Conservation (phyloP, 2,888 invertebrate genomes). For the Agriotes lineatus region DNA sequence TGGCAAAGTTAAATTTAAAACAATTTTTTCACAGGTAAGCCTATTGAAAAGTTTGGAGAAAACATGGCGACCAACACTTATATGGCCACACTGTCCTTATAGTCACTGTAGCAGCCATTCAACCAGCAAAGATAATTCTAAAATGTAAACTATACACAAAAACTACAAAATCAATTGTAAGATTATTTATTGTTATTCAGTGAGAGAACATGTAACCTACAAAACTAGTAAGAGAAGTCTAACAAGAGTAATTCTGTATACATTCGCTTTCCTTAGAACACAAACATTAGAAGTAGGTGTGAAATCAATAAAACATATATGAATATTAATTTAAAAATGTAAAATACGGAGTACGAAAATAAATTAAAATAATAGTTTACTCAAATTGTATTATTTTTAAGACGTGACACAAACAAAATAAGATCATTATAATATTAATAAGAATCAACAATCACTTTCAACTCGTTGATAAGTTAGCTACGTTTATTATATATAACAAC, state of each 20-base stretch:
- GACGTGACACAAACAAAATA: neutral
- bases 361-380: neutral
- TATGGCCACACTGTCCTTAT: too few species aligned
- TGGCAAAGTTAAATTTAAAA: too few species aligned
- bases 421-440: neutral
- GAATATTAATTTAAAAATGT: neutral
- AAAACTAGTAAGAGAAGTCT: neutral
- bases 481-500: neutral
- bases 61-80: too few species aligned
- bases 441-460: constrained; percentile 1
- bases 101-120: neutral
- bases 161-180: neutral
- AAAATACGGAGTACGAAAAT: neutral
- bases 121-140: neutral
- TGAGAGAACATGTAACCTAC: constrained; percentile 14
- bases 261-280: neutral
- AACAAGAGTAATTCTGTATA: constrained; percentile 2
- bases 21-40: too few species aligned
- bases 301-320: neutral
- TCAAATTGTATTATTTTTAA: neutral
- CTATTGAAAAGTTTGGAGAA: too few species aligned
- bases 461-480: constrained; percentile 1
- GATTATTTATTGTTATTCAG: neutral
- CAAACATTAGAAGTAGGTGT: neutral
- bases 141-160: neutral